Evolutionary conservation across 92 coral and sea anemone genomes (phyloP), one percentile per base, ranked within the genome.

Genomic region (Phymanthus crucifer): DNA sequence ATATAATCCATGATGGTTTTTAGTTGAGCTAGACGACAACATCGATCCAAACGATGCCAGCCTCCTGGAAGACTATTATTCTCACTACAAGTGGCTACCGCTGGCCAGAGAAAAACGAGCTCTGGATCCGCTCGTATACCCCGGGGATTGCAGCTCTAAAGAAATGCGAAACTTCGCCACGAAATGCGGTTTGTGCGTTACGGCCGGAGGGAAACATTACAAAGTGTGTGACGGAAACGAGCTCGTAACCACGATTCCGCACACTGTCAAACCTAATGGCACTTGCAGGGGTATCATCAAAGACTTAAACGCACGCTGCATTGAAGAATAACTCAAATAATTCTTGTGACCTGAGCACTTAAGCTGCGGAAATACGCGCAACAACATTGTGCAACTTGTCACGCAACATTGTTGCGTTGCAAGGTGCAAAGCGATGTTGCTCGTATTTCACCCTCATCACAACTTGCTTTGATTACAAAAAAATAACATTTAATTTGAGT

Each of bases 241-340:
- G 6, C 73, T 3, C 3, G 17, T 69, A 64, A 69, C 73, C 35
- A 12, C 17, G 29, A 69, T 69, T 32, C 73, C 73, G 32, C 73
- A 69, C 38, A 4, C 8, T 11, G 73, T 69, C 17, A 69, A 69
- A 23, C 8, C 40, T 1, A 69, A 69, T 69, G 0, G 40, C 38
- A 69, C 73, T 24, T 69, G 73, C 73, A 69, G 40, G 40, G 16
- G 17, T 69, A 69, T 69, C 73, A 69, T 69, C 37, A 69, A 69
- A 3, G 17, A 5, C 29, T 32, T 69, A 40, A 69, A 69, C n/a
- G n/a, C n/a, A n/a, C n/a, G n/a, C n/a, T n/a, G n/a, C n/a, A n/a
- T n/a, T n/a, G n/a, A n/a, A n/a, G n/a, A n/a, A n/a, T n/a, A n/a
- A n/a, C n/a, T n/a, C n/a, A n/a, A n/a, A n/a, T n/a, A n/a, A n/a